Base-by-base conservation (phyloP, 2,113 vertebrate genomes). In the Grus americana region DNA sequence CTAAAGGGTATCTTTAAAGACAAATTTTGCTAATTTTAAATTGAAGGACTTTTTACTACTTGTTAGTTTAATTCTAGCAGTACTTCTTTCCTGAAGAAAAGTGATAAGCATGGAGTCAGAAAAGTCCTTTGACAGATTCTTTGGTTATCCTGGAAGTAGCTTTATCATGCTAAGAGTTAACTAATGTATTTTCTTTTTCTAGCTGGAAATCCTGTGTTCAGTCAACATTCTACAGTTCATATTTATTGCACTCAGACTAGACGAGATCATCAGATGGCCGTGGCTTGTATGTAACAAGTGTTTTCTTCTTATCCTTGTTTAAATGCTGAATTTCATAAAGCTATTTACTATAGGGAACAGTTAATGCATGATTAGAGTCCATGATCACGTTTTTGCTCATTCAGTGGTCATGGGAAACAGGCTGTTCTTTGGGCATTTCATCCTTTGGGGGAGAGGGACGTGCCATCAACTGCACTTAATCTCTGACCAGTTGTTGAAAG, bases 181-280 rank as follows among this genome's bases (percentile, higher is more conserved):
- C 15, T 46, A 58, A 79, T 26, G 3, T 89, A 32, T 86, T 85
- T 92, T 97, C 74, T 85, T 74, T 97, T 96, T 96, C 94, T 97
- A 99, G 99, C 98, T 99, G 98, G 99, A 99, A 98, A 99, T 99
- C 90, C 96, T 99, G 97, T 99, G 99, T 95, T 99, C 99, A 18
- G 99, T 99, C 66, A 99, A 99, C 96, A 99, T 99, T 86, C 98
- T 99, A 6, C 99, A 99, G 98, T 99, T 99, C 97, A 99, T 99
- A 98, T 99, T 99, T 98, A 99, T 99, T 95, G 99, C 99, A 87
- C 98, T 99, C 95, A 98, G 98, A 97, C 97, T 99, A 95, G 99
- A 99, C 63, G 96, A 96, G 86, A 99, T 99, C 98, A 99, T 99
- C 98, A 98, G 96, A 93, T 99, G 99, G 99, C 99, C 99, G 0